These are phyloP conservation scores for Rhodophaea formosa DNA, from an alignment of 2,888 invertebrate species.

Conservation along the genomic window DNA sequence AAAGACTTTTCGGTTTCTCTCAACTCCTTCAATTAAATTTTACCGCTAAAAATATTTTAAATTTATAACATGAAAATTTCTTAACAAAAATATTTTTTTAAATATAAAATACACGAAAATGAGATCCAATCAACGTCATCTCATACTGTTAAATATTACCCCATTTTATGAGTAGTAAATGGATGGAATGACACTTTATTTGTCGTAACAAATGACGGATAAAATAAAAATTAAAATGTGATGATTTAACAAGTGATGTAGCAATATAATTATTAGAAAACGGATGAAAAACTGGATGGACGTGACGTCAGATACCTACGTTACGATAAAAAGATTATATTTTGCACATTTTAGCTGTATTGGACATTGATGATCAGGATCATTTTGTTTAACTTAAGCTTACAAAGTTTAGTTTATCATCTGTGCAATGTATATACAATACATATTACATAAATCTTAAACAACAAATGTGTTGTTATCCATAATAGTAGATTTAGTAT, in stretches of 20 bases:
- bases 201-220: neutral
- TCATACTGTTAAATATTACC: conserved; percentile 4
- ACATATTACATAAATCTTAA: too few relatives aligned
- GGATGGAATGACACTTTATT: conserved; percentile 8
- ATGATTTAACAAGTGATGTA: conserved; percentile 13
- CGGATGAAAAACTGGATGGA: conserved; percentile 7
- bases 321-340: neutral
- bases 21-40: neutral
- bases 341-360: neutral
- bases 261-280: conserved; percentile 2
- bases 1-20: conserved; percentile 1
- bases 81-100: conserved; percentile 7
- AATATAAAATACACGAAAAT: conserved; percentile 8
- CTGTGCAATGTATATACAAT: too few relatives aligned
- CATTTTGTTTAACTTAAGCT: too few relatives aligned
- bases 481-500: too few relatives aligned
- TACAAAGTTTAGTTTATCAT: too few relatives aligned
- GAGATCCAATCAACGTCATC: conserved; percentile 19
- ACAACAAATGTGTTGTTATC: too few relatives aligned
- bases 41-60: neutral
- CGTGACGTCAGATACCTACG: neutral
- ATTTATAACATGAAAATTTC: neutral
- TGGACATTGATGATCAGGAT: too few relatives aligned
- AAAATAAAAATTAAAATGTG: conserved; percentile 1
- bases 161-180: conserved; percentile 6